Conservation (phyloP, 2,113 vertebrate genomes). For the Tupaia chinensis region DNA sequence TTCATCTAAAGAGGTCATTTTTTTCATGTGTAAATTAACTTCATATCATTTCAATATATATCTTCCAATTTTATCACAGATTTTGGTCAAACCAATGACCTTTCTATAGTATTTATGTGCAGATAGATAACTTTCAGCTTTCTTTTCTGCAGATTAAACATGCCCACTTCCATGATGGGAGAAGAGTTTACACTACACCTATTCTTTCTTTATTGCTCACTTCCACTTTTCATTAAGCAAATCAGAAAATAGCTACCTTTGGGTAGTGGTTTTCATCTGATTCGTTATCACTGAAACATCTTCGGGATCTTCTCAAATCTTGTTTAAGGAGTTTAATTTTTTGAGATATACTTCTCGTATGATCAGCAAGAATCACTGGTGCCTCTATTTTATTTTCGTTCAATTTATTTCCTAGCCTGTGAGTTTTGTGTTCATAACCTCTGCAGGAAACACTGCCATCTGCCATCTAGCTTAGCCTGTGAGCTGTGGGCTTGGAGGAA, state of each 20-base stretch:
- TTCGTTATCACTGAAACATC: neutral
- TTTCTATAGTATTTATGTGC: neutral
- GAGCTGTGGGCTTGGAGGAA: slow-evolving; percentile 66
- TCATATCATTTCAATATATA: neutral
- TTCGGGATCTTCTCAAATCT: neutral
- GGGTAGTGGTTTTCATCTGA: neutral
- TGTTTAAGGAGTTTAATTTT: neutral
- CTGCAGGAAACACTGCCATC: slow-evolving; percentile 67
- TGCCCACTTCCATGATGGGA: neutral
- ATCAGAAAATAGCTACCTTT: slow-evolving; percentile 1
- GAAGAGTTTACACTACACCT: neutral
- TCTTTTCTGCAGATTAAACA: slow-evolving; percentile 2
- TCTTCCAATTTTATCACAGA: neutral
- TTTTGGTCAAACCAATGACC: neutral
- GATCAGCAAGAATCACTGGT: neutral
- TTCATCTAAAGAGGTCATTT: neutral
- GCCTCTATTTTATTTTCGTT: slow-evolving; percentile 57
- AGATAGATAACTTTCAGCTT: neutral
- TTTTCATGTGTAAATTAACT: neutral
- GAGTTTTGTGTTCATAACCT: slow-evolving; percentile 63
- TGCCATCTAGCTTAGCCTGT: slow-evolving; percentile 75
- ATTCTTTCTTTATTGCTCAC: neutral
- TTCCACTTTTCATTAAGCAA: neutral
- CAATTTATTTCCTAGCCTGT: slow-evolving; percentile 67
- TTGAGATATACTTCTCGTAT: neutral